A percentile compares a stretch with the other conserved stretches of the same genome.
Conservation (phyloP, 2,888 invertebrate species). For the Patella depressa region DNA sequence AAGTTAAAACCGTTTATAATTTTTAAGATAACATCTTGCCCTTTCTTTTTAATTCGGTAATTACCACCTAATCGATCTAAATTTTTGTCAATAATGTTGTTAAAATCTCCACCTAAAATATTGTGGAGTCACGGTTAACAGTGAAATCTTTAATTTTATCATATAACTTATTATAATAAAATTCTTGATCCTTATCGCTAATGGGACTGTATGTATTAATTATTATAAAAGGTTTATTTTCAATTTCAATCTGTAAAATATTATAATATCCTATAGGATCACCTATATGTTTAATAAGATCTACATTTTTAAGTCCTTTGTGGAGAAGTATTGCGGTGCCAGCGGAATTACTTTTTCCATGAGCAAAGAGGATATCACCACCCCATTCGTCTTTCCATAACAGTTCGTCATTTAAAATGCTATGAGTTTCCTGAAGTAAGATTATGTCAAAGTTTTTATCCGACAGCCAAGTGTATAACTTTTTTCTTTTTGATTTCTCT, state of each 20-base stretch:
- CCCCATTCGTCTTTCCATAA: background rate
- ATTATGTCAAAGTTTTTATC: background rate
- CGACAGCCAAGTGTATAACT: background rate
- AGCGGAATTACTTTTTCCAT: background rate
- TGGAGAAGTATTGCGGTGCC: background rate
- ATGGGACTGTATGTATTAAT: background rate
- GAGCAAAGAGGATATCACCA: background rate
- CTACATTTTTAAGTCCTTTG: background rate
- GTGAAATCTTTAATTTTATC: background rate
- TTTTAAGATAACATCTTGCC: background rate
- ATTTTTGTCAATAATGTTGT: background rate
- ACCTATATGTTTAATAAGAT: background rate
- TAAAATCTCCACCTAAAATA: background rate
- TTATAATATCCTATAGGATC: background rate
- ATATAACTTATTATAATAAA: background rate
- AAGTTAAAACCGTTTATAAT: too few relatives aligned
- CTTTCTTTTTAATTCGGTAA: background rate
- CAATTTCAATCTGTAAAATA: background rate
- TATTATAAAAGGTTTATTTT: background rate
- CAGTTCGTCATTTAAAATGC: background rate
- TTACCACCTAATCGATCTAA: background rate
- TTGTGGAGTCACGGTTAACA: background rate
- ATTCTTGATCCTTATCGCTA: background rate
- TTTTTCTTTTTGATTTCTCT: slow-evolving; percentile 3
- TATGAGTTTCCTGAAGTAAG: background rate